A percentile compares a stretch with the other conserved stretches of the same genome.
Conservation (phyloP, 2,113 vertebrate genomes). For the Cepphus grylle region DNA sequence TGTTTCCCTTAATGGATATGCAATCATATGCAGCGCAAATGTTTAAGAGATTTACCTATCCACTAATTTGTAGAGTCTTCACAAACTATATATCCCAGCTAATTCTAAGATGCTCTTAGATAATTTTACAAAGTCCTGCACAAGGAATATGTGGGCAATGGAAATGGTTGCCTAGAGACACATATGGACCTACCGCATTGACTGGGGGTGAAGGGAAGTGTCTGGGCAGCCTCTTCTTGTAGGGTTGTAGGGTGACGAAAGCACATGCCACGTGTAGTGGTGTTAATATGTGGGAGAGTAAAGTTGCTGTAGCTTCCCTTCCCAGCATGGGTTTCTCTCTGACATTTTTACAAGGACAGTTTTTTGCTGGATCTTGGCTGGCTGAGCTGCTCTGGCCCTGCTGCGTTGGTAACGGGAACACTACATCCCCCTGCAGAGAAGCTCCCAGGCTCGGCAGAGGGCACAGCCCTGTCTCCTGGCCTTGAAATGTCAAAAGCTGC, state of each 20-base stretch:
- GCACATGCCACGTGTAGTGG: background rate
- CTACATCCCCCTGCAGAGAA: background rate
- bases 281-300: background rate
- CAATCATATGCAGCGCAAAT: background rate
- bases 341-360: background rate
- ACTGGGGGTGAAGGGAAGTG: background rate
- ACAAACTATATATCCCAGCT: background rate
- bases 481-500: background rate
- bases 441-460: background rate
- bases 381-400: background rate
- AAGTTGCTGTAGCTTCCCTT: background rate
- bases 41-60: background rate
- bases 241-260: background rate
- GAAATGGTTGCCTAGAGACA: background rate
- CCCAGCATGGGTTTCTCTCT: background rate
- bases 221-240: background rate
- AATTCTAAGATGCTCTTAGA: background rate
- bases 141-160: background rate
- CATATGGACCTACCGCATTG: background rate
- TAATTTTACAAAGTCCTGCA: background rate
- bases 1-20: background rate
- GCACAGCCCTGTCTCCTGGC: fast-evolving
- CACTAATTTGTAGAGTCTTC: background rate
- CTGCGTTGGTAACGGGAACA: background rate
- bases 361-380: background rate